Conservation (phyloP, 53 echinoderm and acorn worm genomes). For the Pentamera pediparva region DNA sequence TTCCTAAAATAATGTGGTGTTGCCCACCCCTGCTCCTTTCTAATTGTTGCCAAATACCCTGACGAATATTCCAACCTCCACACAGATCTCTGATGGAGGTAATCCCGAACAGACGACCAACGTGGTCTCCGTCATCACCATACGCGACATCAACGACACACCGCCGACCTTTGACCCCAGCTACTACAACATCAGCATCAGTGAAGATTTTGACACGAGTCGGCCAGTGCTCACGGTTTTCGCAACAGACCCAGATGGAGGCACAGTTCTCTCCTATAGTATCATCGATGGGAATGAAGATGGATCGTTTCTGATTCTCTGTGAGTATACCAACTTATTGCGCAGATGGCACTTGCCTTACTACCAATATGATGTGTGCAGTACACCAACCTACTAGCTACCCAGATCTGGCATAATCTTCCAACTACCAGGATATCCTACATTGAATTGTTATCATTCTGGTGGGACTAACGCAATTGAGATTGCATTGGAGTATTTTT, state of each 20-base stretch:
- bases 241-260: slow-evolving; percentile 58
- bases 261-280: slow-evolving; percentile 49
- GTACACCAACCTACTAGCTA: too few relatives aligned
- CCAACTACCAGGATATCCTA: neutral
- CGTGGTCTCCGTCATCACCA: slow-evolving; percentile 52
- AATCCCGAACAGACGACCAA: slow-evolving; percentile 56
- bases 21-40: too few relatives aligned
- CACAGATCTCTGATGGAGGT: slow-evolving; percentile 85
- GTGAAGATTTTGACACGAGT: slow-evolving; percentile 47
- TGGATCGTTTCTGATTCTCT: slow-evolving; percentile 48
- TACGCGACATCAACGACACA: slow-evolving; percentile 80
- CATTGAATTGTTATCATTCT: neutral
- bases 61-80: neutral
- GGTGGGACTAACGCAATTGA: neutral
- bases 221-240: slow-evolving; percentile 44
- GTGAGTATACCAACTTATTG: too few relatives aligned
- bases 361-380: too few relatives aligned
- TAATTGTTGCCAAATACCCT: neutral
- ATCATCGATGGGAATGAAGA: slow-evolving; percentile 63
- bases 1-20: neutral
- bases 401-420: neutral
- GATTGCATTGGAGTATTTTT: too few relatives aligned
- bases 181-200: slow-evolving; percentile 38
- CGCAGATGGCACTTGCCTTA: too few relatives aligned
- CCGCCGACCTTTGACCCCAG: slow-evolving; percentile 45